These are phyloP conservation scores for Phrynosoma blainvillii DNA, from an alignment of 2,113 vertebrate genomes.

Conservation along the genomic window DNA sequence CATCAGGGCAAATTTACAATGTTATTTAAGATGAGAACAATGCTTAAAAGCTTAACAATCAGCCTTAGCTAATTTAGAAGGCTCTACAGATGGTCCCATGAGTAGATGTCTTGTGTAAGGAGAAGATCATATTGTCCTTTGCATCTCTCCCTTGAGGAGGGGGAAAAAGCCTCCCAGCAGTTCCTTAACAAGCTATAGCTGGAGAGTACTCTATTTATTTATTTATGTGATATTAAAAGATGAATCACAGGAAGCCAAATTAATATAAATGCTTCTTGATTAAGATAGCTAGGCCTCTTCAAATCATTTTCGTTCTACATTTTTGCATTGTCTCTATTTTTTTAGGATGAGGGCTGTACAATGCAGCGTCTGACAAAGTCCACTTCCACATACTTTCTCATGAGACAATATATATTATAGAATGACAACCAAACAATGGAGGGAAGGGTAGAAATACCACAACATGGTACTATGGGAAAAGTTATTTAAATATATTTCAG, in stretches of 20 bases:
- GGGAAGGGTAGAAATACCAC: background rate
- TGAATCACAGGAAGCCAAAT: slow-evolving; percentile 7
- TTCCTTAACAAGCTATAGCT: slow-evolving; percentile 39
- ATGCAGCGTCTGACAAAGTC: slow-evolving; percentile 24
- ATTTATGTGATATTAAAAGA: slow-evolving; percentile 36
- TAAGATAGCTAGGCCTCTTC: background rate
- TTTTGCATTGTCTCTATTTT: background rate
- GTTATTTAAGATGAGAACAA: slow-evolving; percentile 35
- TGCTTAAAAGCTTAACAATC: slow-evolving; percentile 41
- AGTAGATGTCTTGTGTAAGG: slow-evolving; percentile 14
- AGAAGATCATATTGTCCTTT: slow-evolving; percentile 46
- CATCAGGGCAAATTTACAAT: slow-evolving; percentile 36
- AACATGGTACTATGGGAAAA: background rate
- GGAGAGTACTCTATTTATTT: slow-evolving; percentile 46
- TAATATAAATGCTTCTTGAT: slow-evolving; percentile 36
- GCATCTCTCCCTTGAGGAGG: background rate
- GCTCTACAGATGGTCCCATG: slow-evolving; percentile 2
- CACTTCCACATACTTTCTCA: background rate
- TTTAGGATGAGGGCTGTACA: slow-evolving; percentile 3
- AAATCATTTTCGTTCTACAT: background rate
- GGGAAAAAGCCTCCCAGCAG: slow-evolving; percentile 34
- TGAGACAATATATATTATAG: background rate
- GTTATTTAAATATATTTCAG: background rate
- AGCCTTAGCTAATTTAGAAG: slow-evolving; percentile 43
- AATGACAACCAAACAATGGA: background rate